Base-by-base conservation (phyloP, 2,888 invertebrate genomes). In the Prionchulus punctatus region DNA sequence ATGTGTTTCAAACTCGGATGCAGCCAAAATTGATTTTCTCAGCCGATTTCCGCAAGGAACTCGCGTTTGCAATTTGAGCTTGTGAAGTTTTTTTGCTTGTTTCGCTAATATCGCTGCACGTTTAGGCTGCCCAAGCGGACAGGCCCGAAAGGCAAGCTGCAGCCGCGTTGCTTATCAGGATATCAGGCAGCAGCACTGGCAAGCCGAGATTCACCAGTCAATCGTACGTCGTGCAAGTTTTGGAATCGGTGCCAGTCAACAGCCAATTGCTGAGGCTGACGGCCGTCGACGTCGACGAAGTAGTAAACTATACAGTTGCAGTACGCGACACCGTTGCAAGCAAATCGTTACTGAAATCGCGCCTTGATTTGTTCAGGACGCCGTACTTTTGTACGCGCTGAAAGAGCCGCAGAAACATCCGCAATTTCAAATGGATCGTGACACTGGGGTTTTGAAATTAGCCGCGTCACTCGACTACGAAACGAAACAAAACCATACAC, bases 41-140 rank as follows among this genome's bases (percentile, higher is more conserved):
- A n/a, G n/a, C n/a, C n/a, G n/a, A n/a, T n/a, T n/a, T n/a, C n/a
- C n/a, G n/a, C n/a, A n/a, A n/a, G n/a, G n/a, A n/a, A n/a, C n/a
- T n/a, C n/a, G n/a, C n/a, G n/a, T n/a, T n/a, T n/a, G n/a, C n/a
- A n/a, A n/a, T n/a, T n/a, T n/a, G n/a, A n/a, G n/a, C n/a, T n/a
- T n/a, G n/a, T n/a, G n/a, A n/a, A n/a, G n/a, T n/a, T n/a, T 21
- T 18, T 26, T 26, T 26, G 18, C 12, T 50, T 27, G 26, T 27
- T 3, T 26, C 30, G 7, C 3, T 27, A 15, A 27, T 27, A 36
- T 36, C 36, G 18, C 18, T 18, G 36, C 7, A 15, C 15, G 12
- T 55, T 48, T 30, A 55, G 56, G 56, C 56, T 15, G 21, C n/a
- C 23, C 56, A 55, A 51, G 27, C 3, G 12, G 56, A 55, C 43